These are phyloP conservation scores for Paratrypauchen microcephalus DNA, from an alignment of 2,797 vertebrate species.

Conservation along the genomic window DNA sequence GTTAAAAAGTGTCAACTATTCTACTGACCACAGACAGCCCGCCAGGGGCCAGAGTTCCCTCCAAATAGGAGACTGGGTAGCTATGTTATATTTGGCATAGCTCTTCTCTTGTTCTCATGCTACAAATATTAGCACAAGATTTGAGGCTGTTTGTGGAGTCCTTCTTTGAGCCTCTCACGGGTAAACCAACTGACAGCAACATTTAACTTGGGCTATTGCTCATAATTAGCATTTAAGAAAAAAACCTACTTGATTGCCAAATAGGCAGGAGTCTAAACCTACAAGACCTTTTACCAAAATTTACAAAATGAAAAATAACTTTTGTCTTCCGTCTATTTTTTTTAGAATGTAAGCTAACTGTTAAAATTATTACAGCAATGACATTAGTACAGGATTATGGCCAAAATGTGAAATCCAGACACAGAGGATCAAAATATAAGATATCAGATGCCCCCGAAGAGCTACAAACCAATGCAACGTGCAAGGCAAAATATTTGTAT, in stretches of 20 bases:
- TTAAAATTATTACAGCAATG: neutral
- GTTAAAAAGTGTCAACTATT: constrained; percentile 59
- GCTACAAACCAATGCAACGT: neutral
- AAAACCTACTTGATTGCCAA: constrained; percentile 32
- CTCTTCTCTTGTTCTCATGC: constrained; percentile 65
- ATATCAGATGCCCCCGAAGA: neutral
- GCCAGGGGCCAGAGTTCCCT: constrained; percentile 79
- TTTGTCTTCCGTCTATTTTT: neutral
- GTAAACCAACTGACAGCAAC: constrained; percentile 52
- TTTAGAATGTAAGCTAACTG: neutral
- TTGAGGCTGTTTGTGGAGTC: constrained; percentile 55
- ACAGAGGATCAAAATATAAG: neutral
- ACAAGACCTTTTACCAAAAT: neutral
- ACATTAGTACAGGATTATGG: neutral
- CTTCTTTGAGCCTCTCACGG: constrained; percentile 52
- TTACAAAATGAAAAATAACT: neutral
- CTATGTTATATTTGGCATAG: constrained; percentile 74
- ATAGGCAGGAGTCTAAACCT: neutral
- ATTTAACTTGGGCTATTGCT: constrained; percentile 62
- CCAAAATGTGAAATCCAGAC: neutral
- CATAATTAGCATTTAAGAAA: constrained; percentile 32
- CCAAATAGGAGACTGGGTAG: constrained; percentile 81
- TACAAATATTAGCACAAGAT: constrained; percentile 69
- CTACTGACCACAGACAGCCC: constrained; percentile 76
- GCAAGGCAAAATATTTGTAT: neutral